A percentile compares a stretch with the other conserved stretches of the same genome.
phyloP scores from a whole-genome alignment of 1,140 invertebrate genomes.

The Trissolcus basalis region DNA sequence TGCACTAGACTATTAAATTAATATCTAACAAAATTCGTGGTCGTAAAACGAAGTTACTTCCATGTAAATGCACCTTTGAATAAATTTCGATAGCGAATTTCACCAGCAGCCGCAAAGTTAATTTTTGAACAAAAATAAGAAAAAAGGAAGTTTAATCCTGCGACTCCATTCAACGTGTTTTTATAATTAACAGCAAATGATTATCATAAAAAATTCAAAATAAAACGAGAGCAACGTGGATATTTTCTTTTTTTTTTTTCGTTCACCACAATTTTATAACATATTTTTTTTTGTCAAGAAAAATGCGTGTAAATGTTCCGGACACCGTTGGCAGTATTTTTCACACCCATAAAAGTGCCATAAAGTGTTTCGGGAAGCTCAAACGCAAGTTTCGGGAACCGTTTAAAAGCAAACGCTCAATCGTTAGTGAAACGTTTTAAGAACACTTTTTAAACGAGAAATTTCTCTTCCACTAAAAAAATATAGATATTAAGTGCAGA shows the following conservation, averaged over 20 bases:
- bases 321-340: constrained; percentile 51
- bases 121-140: too few species aligned
- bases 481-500: constrained; percentile 49
- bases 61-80: too few species aligned
- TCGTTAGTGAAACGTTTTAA: constrained; percentile 47
- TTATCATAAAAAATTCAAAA: too few species aligned
- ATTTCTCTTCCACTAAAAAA: constrained; percentile 34
- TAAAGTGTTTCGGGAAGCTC: constrained; percentile 54
- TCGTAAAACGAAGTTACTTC: too few species aligned
- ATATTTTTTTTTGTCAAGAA: constrained; percentile 13
- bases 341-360: constrained; percentile 55
- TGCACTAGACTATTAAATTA: too few species aligned
- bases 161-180: too few species aligned
- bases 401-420: constrained; percentile 53
- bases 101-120: too few species aligned
- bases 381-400: constrained; percentile 54
- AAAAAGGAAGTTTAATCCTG: too few species aligned
- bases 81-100: too few species aligned
- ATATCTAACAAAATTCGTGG: too few species aligned
- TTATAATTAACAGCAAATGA: too few species aligned
- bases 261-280: neutral
- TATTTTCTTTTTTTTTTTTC: constrained; percentile 3
- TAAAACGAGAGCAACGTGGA: too few species aligned
- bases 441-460: constrained; percentile 36
- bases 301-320: constrained; percentile 38